Base-by-base conservation (phyloP, 2,888 invertebrate genomes). In the Poecilus cupreus region DNA sequence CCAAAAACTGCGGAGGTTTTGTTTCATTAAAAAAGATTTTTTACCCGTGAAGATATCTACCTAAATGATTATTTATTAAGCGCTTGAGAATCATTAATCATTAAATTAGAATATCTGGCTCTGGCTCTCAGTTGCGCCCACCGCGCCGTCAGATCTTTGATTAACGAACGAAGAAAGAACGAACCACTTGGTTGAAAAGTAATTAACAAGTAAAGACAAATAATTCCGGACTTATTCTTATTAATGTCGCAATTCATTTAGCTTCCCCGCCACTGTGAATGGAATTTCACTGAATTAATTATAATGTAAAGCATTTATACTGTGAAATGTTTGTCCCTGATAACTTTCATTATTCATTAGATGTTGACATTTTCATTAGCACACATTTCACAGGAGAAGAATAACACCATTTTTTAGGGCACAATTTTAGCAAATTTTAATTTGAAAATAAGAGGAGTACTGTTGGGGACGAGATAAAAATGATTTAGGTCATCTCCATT, bases 191-290 rank as follows among this genome's bases (percentile, higher is more conserved):
- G 37, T 76, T 51, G 76, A 32, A 76, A 76, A 76, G 54, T 57
- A 76, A 76, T 76, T 76, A 76, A 51, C 54, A 76, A 51, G 37
- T 54, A 57, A 75, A 76, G 76, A 54, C 76, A 76, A 76, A 76
- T 76, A 51, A 76, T 76, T 76, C 51, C 26, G 8, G 54, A 54
- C 76, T 76, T 76, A 76, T 76, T 76, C 76, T 57, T 76, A 76
- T 76, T 76, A 76, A 76, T 76, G 76, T 76, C 54, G 51, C 37
- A 37, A 76, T 76, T 76, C 76, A 76, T 76, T 76, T 76, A 16
- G 54, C 32, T 18, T 10, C 32, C 43, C 20, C n/a, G 18, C 6
- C 13, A 46, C 20, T 46, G 26, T 60, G 43, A 72, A 72, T 46
- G 22, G 22, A 24, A 46, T 43, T 39, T 68, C 39, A 68, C 20